These are phyloP conservation scores for Apodemia hepburni DNA, from an alignment of 2,888 invertebrate species.

Conservation along the genomic window DNA sequence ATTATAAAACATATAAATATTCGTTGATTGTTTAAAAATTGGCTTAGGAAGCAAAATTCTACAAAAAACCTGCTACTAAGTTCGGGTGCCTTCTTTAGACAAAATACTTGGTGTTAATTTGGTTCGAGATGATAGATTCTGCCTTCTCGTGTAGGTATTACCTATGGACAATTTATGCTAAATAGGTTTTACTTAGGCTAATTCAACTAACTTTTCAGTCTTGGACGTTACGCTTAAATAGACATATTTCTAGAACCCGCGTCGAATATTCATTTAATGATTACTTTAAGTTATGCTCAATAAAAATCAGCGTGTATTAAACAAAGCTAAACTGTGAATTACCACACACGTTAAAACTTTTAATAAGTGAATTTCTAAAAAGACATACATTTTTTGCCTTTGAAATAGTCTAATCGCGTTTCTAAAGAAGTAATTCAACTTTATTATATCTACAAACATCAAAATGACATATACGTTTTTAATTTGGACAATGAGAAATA, in stretches of 20 bases:
- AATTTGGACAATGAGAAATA: conserved; percentile 41
- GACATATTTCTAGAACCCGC: conserved; percentile 77
- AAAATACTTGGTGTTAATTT: conserved; percentile 27
- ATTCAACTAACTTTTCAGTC: conserved; percentile 78
- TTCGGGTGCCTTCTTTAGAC: conserved; percentile 37
- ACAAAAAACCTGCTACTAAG: conserved; percentile 48
- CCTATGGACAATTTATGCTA: conserved; percentile 77
- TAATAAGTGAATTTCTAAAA: conserved; percentile 35
- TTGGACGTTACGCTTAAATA: conserved; percentile 79
- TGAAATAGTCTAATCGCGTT: conserved; percentile 36
- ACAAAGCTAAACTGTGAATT: conserved; percentile 42
- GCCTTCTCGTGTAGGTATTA: conserved; percentile 51
- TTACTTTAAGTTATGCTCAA: conserved; percentile 20
- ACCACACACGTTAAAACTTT: conserved; percentile 40
- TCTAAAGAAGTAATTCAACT: conserved; percentile 42
- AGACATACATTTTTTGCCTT: conserved; percentile 41
- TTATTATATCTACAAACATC: conserved; percentile 41
- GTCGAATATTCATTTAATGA: conserved; percentile 56
- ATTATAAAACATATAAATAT: conserved; percentile 71
- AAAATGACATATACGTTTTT: conserved; percentile 36
- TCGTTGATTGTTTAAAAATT: conserved; percentile 69
- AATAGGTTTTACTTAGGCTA: conserved; percentile 75
- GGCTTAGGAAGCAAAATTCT: conserved; percentile 65
- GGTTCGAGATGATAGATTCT: conserved; percentile 24
- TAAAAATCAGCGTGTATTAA: conserved; percentile 42